phyloP scores from a whole-genome alignment of 2,888 invertebrate species.

The Torymus auratus region DNA sequence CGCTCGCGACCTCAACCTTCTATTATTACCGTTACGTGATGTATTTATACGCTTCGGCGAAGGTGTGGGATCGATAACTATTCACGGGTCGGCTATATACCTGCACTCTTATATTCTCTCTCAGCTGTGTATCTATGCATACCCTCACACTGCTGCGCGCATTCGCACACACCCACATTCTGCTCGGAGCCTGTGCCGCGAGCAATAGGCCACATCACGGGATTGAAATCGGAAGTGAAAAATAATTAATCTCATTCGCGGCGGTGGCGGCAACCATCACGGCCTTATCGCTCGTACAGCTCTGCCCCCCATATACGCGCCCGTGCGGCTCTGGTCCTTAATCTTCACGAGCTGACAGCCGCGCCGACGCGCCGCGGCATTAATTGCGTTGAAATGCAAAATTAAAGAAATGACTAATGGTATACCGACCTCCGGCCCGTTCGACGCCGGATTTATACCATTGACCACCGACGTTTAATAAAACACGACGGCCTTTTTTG shows the following conservation, averaged over 20 bases:
- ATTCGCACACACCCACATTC: too few relatives aligned
- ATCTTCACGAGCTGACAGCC: conserved; percentile 30
- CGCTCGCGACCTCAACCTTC: conserved; percentile 43
- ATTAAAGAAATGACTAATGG: conserved; percentile 50
- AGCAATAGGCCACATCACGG: conserved; percentile 9
- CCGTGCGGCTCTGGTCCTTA: conserved; percentile 7
- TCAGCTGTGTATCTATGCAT: background rate
- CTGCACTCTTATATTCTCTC: conserved; percentile 2
- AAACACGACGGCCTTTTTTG: conserved; percentile 14
- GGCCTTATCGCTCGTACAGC: too few relatives aligned
- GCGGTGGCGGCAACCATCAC: background rate
- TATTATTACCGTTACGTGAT: conserved; percentile 36
- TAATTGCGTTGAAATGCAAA: conserved; percentile 48
- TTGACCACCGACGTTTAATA: conserved; percentile 3
- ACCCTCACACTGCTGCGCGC: background rate
- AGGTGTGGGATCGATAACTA: conserved; percentile 47
- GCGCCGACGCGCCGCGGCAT: conserved; percentile 16
- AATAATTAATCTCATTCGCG: conserved; percentile 31
- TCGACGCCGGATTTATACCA: background rate
- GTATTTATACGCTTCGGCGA: conserved; percentile 39
- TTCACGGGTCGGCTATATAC: conserved; percentile 33
- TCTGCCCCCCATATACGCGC: too few relatives aligned
- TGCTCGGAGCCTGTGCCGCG: background rate
- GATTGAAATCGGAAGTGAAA: conserved; percentile 20
- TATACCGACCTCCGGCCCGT: background rate